Base-by-base conservation (phyloP, 2,797 vertebrate species). In the Rhynchonycteris naso region DNA sequence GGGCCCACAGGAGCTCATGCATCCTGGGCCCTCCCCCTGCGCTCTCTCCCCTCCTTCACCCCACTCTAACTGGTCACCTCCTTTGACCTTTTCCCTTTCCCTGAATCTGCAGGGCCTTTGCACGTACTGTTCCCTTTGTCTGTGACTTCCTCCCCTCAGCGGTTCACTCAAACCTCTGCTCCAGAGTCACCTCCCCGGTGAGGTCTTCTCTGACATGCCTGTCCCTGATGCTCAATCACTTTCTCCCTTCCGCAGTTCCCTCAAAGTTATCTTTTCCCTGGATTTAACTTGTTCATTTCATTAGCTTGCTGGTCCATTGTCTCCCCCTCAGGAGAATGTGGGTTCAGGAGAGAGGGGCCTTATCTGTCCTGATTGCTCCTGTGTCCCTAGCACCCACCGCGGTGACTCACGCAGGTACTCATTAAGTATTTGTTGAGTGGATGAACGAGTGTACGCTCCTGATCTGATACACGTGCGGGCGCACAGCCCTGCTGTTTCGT, bases 401-500 rank as follows among this genome's bases (percentile, higher is more conserved):
- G 8, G 16, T 30, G 43, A 52, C 71, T 35, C 28, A 72, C 21
- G 21, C 66, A 65, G 16, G 38, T 26, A 10, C 47, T 81, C 33
- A 22, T 3, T 21, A 65, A 66, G 11, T 33, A 38, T 14, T 75
- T 69, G 59, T 8, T 38, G 74, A 47, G 61, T 4, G 47, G 43
- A n/a, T 28, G n/a, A 22, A 26, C 18, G 68, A 28, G 13, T 56
- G 58, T 58, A 24, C 12, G 0, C 21, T 13, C 16, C 9, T n/a
- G 1, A 22, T 54, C 86, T 4, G 15, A 30, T 10, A 21, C 68
- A 35, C 22, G 4, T 3, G 12, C 21, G 28, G 61, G 33, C 0
- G 1, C 68, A 7, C 4, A 0, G 61, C 58, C 43, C 35, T 0
- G 1, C 52, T 26, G 19, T 21, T 19, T 56, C 58, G 28, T 1